phyloP scores from a whole-genome alignment of 2,888 invertebrate species.

The Standfussiana lucernea region DNA sequence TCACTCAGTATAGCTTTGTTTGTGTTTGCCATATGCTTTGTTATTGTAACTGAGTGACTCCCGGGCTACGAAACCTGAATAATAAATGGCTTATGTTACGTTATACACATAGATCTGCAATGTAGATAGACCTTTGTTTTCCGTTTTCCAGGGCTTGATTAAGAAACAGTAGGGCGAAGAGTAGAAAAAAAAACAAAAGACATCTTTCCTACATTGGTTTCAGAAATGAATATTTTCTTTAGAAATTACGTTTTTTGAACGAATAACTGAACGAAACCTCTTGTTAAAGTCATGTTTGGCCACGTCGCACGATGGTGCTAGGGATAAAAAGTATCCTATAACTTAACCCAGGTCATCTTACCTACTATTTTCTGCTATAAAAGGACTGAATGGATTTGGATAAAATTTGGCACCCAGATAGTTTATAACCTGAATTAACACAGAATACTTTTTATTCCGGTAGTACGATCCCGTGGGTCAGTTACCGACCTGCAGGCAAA shows the following conservation, averaged over 20 bases:
- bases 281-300: not conserved
- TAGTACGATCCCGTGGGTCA: not conserved
- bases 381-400: too few relatives aligned
- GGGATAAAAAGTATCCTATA: not conserved
- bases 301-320: too few relatives aligned
- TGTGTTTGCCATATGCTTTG: constrained; percentile 29
- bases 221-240: not conserved
- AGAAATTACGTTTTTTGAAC: not conserved
- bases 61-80: constrained; percentile 19
- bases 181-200: not conserved
- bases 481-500: too few relatives aligned
- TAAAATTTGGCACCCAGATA: not conserved
- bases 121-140: not conserved
- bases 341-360: too few relatives aligned
- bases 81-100: constrained; percentile 18
- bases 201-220: not conserved
- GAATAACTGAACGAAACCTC: not conserved
- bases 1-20: constrained; percentile 11
- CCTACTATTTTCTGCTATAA: too few relatives aligned
- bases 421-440: not conserved
- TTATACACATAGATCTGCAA: not conserved
- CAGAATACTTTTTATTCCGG: not conserved
- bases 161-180: not conserved
- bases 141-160: not conserved
- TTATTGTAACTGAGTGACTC: constrained; percentile 32